These are phyloP conservation scores for Saturnia pavonia DNA, from an alignment of 2,888 invertebrate species.

Conservation along the genomic window DNA sequence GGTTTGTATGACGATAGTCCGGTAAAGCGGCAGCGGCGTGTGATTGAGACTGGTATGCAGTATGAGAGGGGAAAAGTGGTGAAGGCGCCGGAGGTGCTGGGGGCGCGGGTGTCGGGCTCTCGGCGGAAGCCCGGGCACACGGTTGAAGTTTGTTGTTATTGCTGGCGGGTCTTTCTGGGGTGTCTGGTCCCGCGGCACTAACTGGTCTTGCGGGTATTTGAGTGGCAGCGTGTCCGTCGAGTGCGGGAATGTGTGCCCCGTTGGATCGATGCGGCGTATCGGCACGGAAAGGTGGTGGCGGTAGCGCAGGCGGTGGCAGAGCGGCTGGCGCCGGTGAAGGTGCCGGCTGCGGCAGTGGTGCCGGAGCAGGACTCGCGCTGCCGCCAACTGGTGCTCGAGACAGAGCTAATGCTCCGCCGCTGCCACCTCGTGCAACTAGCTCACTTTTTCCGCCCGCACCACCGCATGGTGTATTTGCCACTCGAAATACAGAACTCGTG, in stretches of 20 bases:
- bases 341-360: slow-evolving; percentile 85
- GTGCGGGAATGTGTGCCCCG: slow-evolving; percentile 72
- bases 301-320: slow-evolving; percentile 84
- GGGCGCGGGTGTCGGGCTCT: slow-evolving; percentile 74
- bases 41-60: slow-evolving; percentile 73
- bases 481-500: slow-evolving; percentile 72
- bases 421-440: slow-evolving; percentile 85
- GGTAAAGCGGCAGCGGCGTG: slow-evolving; percentile 73
- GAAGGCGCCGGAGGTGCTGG: slow-evolving; percentile 72
- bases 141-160: slow-evolving; percentile 73
- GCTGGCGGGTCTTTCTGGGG: slow-evolving; percentile 72
- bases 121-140: slow-evolving; percentile 73
- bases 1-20: slow-evolving; percentile 77
- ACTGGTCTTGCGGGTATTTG: slow-evolving; percentile 71
- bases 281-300: slow-evolving; percentile 83
- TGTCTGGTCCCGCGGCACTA: slow-evolving; percentile 70
- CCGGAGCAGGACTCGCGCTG: slow-evolving; percentile 84
- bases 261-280: slow-evolving; percentile 68
- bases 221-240: slow-evolving; percentile 72
- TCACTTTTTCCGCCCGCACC: slow-evolving; percentile 82
- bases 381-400: slow-evolving; percentile 83
- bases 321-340: slow-evolving; percentile 88
- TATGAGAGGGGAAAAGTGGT: slow-evolving; percentile 70
- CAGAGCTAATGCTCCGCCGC: slow-evolving; percentile 83
- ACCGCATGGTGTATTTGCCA: slow-evolving; percentile 82